phyloP scores from a whole-genome alignment of 2,797 vertebrate species.

The Scomberomorus guttatus region DNA sequence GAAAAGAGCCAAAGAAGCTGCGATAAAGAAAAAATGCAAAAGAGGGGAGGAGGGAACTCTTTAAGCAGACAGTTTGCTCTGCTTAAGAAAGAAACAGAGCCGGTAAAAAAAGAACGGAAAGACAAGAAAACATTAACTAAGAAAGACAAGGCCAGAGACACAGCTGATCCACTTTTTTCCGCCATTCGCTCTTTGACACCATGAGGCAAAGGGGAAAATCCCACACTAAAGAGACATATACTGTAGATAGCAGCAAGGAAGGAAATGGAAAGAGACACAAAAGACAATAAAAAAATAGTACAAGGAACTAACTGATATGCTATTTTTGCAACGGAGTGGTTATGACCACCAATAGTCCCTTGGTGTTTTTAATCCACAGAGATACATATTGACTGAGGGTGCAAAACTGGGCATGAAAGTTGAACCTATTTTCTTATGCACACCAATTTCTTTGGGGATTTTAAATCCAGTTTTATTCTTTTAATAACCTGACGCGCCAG shows the following conservation, averaged over 20 bases:
- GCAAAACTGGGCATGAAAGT: background rate
- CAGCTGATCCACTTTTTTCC: slow-evolving; percentile 24
- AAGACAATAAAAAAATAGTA: slow-evolving; percentile 37
- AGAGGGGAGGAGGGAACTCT: slow-evolving; percentile 9
- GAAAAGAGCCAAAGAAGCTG: slow-evolving; percentile 51
- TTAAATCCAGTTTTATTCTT: background rate
- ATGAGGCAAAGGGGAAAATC: slow-evolving; percentile 35
- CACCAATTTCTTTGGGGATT: background rate
- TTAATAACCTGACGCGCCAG: too few species aligned
- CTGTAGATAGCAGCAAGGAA: slow-evolving; percentile 14
- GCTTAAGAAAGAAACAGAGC: background rate
- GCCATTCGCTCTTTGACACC: slow-evolving; percentile 23
- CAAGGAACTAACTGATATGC: slow-evolving; percentile 33
- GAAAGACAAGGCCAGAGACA: slow-evolving; percentile 4
- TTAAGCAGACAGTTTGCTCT: slow-evolving; percentile 10
- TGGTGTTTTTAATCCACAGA: slow-evolving; percentile 2
- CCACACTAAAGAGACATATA: background rate
- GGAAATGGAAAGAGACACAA: slow-evolving; percentile 61
- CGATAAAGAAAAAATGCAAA: slow-evolving; percentile 58
- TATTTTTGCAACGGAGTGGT: slow-evolving; percentile 31
- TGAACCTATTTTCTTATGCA: background rate
- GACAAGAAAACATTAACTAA: slow-evolving; percentile 26
- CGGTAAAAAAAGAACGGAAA: slow-evolving; percentile 21
- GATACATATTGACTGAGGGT: background rate
- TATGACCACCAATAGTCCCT: background rate